Percentiles rank a stretch among this genome's conserved stretches.
Evolutionary conservation across 23 tunicate species (phyloP).

Genomic region (Styela clava): DNA sequence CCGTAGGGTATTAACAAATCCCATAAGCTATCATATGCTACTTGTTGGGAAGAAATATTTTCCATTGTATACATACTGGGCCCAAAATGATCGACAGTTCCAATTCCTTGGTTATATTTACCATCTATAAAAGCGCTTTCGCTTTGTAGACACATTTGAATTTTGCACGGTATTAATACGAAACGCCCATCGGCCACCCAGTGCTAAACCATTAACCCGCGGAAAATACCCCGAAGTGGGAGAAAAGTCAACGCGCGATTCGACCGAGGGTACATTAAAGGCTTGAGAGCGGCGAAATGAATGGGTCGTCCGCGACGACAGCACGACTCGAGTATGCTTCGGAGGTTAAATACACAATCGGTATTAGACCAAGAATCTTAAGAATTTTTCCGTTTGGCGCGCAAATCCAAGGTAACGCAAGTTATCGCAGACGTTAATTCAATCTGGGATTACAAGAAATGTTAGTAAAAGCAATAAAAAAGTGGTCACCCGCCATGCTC

Average conservation of each 20-base stretch:
- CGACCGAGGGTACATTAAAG: not conserved
- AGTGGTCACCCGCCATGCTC: too few relatives aligned
- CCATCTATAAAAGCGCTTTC: too few relatives aligned
- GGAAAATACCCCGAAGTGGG: not conserved
- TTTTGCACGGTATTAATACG: not conserved
- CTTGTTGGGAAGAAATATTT: too few relatives aligned
- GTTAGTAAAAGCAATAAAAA: too few relatives aligned
- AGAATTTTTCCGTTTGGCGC: constrained; percentile 13
- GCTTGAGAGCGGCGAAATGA: not conserved
- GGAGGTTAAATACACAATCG: not conserved
- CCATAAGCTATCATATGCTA: too few relatives aligned
- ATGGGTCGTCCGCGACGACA: not conserved
- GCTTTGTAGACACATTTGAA: not conserved
- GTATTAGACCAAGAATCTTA: not conserved
- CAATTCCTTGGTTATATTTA: too few relatives aligned
- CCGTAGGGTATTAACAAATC: too few relatives aligned
- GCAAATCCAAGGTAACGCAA: too few relatives aligned
- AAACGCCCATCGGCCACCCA: not conserved
- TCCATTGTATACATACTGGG: too few relatives aligned
- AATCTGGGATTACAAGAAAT: too few relatives aligned
- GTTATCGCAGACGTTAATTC: too few relatives aligned
- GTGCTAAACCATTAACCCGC: not conserved
- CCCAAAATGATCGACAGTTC: too few relatives aligned
- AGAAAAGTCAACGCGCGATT: not conserved
- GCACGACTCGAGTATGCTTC: not conserved